Base-by-base conservation (phyloP, 2,113 vertebrate genomes). In the Perca flavescens region DNA sequence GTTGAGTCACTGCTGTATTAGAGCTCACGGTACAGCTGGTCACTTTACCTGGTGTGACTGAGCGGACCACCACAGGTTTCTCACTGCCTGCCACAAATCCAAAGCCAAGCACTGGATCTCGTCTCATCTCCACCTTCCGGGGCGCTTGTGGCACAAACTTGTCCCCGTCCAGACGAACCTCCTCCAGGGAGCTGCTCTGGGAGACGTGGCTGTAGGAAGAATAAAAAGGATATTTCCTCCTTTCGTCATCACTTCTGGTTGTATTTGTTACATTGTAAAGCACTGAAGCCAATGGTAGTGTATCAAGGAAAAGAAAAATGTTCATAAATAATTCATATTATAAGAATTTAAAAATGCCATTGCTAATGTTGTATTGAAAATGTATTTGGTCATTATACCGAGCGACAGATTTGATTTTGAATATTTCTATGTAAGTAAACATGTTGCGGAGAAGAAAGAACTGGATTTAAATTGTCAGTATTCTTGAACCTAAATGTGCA, bases 61-160 rank as follows among this genome's bases (percentile, higher is more conserved):
- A 99, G 77, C 98, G 98, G 67, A 99, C 98, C 80, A 99, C 97
- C 90, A 99, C 98, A 13, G 98, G 98, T 92, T 99, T 99, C 94
- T 99, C 98, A 93, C 98, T 99, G 88, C 98, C 98, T 78, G 98
- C 98, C 93, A 99, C 98, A 66, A 99, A 99, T 85, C 98, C 98
- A 88, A 99, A 99, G 87, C 98, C 98, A 86, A 99, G 95, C 68
- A 99, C 97, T 12, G 98, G 98, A 93, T 99, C 98, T 87, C 98
- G 97, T 95, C 97, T 96, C 98, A 99, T 99, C 92, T 99, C 98
- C 93, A 99, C 96, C 93, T 97, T 99, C 88, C 98, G 95, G 61
- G 97, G 97, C 22, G 96, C 75, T 63, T 98, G 97, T 92, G 97
- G 97, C 86, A 96, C 96, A 92, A 98, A 95, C 93, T 95, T 97